These are phyloP conservation scores for Musca domestica DNA, from an alignment of 1,140 invertebrate species.

Conservation along the genomic window DNA sequence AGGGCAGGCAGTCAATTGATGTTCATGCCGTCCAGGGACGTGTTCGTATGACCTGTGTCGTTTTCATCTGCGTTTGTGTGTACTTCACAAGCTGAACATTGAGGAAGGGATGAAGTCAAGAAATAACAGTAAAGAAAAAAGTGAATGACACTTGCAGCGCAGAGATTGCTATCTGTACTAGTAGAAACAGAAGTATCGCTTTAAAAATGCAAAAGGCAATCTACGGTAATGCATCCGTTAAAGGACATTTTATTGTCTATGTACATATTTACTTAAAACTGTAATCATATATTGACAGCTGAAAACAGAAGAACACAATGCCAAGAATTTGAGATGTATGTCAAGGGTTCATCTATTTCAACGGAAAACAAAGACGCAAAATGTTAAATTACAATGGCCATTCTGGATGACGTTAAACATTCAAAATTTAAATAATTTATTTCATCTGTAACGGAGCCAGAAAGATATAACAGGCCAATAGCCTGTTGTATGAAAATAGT, in stretches of 20 bases:
- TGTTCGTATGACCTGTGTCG: too few relatives aligned
- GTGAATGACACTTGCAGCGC: constrained; percentile 16
- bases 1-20: constrained; percentile 11
- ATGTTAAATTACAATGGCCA: background rate
- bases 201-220: background rate
- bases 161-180: constrained; percentile 9
- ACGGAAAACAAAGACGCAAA: background rate
- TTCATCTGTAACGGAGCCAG: too few relatives aligned
- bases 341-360: constrained; percentile 19
- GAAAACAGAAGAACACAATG: too few relatives aligned
- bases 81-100: background rate
- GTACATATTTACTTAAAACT: too few relatives aligned
- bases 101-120: too few relatives aligned
- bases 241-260: background rate
- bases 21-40: background rate
- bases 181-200: background rate
- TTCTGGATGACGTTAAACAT: background rate
- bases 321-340: constrained; percentile 7
- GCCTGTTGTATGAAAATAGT: too few relatives aligned
- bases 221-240: constrained; percentile 4
- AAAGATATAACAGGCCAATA: too few relatives aligned
- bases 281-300: too few relatives aligned
- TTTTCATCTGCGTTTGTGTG: background rate
- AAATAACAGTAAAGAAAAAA: background rate
- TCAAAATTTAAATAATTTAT: background rate